Evolutionary conservation across 2,797 vertebrate genomes (phyloP), one percentile per base, ranked within the genome.

Genomic region (Tympanoctomys barrerae): DNA sequence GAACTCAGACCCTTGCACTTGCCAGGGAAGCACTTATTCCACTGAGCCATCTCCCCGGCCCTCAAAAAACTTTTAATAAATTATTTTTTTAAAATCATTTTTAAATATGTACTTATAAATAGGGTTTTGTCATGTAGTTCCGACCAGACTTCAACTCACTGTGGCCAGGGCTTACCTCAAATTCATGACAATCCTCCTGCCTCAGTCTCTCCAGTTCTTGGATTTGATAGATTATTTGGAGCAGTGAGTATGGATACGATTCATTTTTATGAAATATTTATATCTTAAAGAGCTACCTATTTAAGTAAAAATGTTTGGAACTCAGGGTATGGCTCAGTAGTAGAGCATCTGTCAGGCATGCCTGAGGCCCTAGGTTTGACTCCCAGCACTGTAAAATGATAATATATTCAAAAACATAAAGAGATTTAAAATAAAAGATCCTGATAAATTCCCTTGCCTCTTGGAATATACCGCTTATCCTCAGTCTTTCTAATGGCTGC

Each of bases 211-310:
- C 33, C 18, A 33, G 14, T n/a, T 68, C 14, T 68, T 16, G 66
- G 33, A 68, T 21, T 22, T 9, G 57, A 46, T n/a, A 75, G 14
- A 75, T 46, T 75, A 9, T 18, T 61, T 88, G 85, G 46, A 88
- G 36, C n/a, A 88, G 42, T 42, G 31, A 84, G 10, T 75, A 52
- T 64, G 78, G 66, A 42, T 90, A 33, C 46, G 33, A 61, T 68
- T 88, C 89, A 33, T 71, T 36, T 89, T 89, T 75, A 68, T 80
- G 24, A 90, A 70, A 49, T 62, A 59, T 87, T 94, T 70, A 42
- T 2, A 31, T 57, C 89, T 91, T 73, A 68, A 91, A 62, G 36
- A 75, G 28, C 46, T 18, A 64, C 28, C 5, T 42, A 24, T 57
- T 83, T 62, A 21, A 71, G 84, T 89, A 61, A 83, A 96, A 92